Evolutionary conservation across 2,113 vertebrate genomes (phyloP).

Genomic region (Gnathonemus echidnorhynchus): DNA sequence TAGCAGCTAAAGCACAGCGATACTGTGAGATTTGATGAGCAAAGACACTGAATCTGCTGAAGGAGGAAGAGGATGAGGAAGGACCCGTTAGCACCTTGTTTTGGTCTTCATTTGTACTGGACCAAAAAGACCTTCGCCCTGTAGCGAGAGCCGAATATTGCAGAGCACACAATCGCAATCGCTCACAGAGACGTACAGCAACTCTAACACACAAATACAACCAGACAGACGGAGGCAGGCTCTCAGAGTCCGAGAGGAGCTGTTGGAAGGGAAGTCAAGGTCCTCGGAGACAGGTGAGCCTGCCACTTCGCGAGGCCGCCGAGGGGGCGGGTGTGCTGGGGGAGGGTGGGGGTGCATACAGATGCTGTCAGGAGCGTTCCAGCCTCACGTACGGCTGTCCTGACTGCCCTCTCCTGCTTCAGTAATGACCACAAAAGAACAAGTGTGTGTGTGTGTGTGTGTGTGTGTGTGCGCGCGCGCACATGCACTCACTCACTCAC

Average conservation of each 20-base stretch:
- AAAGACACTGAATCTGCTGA: not conserved
- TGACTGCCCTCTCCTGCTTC: not conserved
- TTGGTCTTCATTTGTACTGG: not conserved
- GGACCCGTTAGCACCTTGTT: not conserved
- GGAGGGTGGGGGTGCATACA: not conserved
- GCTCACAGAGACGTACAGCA: not conserved
- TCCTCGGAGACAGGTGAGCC: not conserved
- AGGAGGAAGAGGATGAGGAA: not conserved
- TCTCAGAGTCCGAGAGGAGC: not conserved
- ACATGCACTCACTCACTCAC: not conserved
- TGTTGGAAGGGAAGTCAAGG: not conserved
- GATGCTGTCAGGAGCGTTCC: not conserved
- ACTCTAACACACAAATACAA: not conserved
- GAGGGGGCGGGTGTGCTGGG: not conserved
- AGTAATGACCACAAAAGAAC: not conserved
- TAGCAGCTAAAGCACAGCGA: not conserved
- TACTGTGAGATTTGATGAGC: not conserved
- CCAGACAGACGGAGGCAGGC: not conserved
- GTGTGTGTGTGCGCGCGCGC: not conserved
- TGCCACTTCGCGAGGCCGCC: not conserved
- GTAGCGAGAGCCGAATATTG: not conserved
- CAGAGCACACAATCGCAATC: not conserved
- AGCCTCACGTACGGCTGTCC: not conserved
- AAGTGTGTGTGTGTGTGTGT: not conserved
- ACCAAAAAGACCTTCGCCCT: not conserved